Base-by-base conservation (phyloP, 2,797 vertebrate genomes). In the Rhynchotus rufescens region DNA sequence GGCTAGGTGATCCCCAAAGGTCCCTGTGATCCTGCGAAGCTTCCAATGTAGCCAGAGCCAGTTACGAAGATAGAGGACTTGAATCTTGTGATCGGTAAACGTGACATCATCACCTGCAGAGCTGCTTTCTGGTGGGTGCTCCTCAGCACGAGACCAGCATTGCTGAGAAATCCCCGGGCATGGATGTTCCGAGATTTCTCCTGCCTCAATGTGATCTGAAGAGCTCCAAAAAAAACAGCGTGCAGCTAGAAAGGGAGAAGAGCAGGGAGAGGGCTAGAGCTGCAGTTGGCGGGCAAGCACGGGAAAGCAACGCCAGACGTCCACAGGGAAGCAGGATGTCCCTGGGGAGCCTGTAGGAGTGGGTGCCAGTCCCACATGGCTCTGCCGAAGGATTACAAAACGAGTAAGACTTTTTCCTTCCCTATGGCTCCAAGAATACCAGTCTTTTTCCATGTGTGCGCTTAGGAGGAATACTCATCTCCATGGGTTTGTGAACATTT, bases 51-150 rank as follows among this genome's bases (percentile, higher is more conserved):
- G 85, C 40, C n/a, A 59, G 60, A 30, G 74, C 2, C 57, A 80
- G 80, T 85, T 62, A 45, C 6, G 45, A 80, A 45, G 67, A 38
- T 3, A 12, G 40, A 61, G 68, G 56, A 60, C 25, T 44, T 38
- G 20, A 32, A 34, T 68, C 36, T 67, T 52, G 42, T 22, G 20
- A 49, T 12, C 22, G 22, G 14, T 9, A 5, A 38, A 14, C 2
- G 59, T 16, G 66, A 57, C 7, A 4, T 0, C 38, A 15, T 8
- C 69, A 21, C 8, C 47, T 59, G 8, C 30, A 0, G 4, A 44
- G 56, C 61, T 15, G 75, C 59, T 36, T 51, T 22, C 38, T 22
- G 66, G 66, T 6, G 52, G 40, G 49, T 36, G 15, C 10, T 4
- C 51, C 23, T 45, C 1, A 1, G 22, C 56, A 12, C 4, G 34